Evolutionary conservation across 2,888 invertebrate genomes (phyloP).

Genomic region (Catonia carolina): DNA sequence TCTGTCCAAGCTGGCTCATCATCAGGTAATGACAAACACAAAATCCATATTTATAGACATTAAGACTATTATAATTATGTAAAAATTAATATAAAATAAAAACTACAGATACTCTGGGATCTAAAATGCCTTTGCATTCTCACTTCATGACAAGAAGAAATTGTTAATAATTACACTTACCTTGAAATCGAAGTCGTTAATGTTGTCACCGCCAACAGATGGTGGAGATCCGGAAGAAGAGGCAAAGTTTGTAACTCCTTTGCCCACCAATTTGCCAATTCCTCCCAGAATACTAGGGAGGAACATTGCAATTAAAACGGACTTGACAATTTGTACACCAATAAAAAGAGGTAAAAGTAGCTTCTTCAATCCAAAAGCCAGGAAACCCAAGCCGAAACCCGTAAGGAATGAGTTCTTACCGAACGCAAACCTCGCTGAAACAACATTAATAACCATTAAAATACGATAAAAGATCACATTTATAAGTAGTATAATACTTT

Average conservation of each 20-base stretch:
- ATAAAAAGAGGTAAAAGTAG: constrained; percentile 73
- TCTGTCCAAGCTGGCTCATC: too few relatives aligned
- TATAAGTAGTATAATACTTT: too few relatives aligned
- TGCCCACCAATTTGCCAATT: constrained; percentile 74
- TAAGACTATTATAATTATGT: too few relatives aligned
- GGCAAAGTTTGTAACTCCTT: constrained; percentile 56
- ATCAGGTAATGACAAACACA: too few relatives aligned
- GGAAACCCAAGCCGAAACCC: constrained; percentile 59
- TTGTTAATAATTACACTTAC: too few relatives aligned
- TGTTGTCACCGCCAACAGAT: constrained; percentile 38
- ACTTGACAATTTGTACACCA: constrained; percentile 75
- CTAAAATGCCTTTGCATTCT: too few relatives aligned
- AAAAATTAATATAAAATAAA: too few relatives aligned
- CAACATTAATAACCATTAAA: constrained; percentile 7
- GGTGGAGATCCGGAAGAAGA: constrained; percentile 51
- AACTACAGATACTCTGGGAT: too few relatives aligned
- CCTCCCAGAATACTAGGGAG: constrained; percentile 77
- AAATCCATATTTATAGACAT: too few relatives aligned
- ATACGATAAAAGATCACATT: too few relatives aligned
- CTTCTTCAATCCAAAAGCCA: constrained; percentile 75
- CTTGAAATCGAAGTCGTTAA: constrained; percentile 69
- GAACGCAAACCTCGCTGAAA: constrained; percentile 41
- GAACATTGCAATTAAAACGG: constrained; percentile 74
- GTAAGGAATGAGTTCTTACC: constrained; percentile 57
- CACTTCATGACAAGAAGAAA: too few relatives aligned